These are phyloP conservation scores for Macropus fuliginosus DNA, from an alignment of 2,797 vertebrate species.

Conservation along the genomic window DNA sequence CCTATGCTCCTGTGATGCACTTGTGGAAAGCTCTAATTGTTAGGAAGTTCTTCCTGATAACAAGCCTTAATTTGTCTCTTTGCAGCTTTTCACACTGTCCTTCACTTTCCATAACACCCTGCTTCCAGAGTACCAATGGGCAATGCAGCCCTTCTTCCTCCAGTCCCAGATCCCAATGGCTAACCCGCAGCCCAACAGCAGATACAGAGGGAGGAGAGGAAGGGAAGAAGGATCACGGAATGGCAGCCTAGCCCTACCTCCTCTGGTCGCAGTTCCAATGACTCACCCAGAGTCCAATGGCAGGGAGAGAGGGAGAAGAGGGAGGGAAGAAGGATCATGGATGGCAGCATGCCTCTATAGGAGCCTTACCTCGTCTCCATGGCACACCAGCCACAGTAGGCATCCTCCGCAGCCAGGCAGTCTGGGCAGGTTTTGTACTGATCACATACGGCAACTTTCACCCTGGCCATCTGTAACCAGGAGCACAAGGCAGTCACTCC, in stretches of 20 bases:
- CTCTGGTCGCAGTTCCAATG: neutral
- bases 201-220: neutral
- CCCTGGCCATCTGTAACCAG: constrained; percentile 90
- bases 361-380: constrained; percentile 93
- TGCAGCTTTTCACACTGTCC: neutral
- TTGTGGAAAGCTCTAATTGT: neutral
- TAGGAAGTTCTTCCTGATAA: neutral
- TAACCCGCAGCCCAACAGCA: neutral
- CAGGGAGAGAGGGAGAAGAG: neutral
- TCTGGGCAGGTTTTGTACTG: constrained; percentile 90
- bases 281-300: neutral
- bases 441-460: constrained; percentile 92
- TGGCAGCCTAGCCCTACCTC: too few relatives aligned
- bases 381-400: constrained; percentile 97
- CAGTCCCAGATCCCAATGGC: neutral
- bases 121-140: neutral
- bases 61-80: neutral
- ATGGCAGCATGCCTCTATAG: accelerated
- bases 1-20: neutral
- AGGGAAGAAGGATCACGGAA: neutral
- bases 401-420: constrained; percentile 91
- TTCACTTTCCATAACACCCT: neutral
- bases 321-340: neutral
- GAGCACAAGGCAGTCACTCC: neutral
- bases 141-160: neutral